Conservation (phyloP, 2,888 invertebrate species). For the Myathropa florea region DNA sequence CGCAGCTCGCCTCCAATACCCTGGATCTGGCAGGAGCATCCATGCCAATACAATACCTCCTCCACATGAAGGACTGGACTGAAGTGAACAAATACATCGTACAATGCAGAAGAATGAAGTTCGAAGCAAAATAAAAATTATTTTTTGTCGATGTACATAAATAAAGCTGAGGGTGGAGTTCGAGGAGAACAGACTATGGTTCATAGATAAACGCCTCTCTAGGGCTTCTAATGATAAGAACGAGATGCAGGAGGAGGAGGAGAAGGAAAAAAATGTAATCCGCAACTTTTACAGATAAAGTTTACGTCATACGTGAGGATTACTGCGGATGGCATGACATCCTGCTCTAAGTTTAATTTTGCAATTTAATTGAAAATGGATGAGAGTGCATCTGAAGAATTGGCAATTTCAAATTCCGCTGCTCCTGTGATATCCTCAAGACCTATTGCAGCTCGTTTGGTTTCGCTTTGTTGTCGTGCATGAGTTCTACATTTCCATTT, state of each 20-base stretch:
- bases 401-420: background rate
- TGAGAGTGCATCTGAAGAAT: background rate
- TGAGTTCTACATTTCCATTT: background rate
- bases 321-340: background rate
- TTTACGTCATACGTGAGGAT: slow-evolving; percentile 34
- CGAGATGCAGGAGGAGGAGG: background rate
- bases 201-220: slow-evolving; percentile 17
- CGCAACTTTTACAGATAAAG: slow-evolving; percentile 19
- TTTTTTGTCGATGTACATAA: slow-evolving; percentile 19
- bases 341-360: background rate
- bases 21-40: slow-evolving; percentile 13
- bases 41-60: background rate
- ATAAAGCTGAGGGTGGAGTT: background rate
- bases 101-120: slow-evolving; percentile 6
- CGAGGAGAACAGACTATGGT: background rate
- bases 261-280: background rate
- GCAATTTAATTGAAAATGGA: slow-evolving; percentile 33
- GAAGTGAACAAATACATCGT: background rate
- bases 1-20: background rate
- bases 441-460: background rate
- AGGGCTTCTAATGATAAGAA: slow-evolving; percentile 32
- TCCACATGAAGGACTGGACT: background rate
- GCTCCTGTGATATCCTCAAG: background rate
- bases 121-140: background rate
- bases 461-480: background rate